Base-by-base conservation (phyloP, 1,140 invertebrate species). In the Tetramorium simillimum region DNA sequence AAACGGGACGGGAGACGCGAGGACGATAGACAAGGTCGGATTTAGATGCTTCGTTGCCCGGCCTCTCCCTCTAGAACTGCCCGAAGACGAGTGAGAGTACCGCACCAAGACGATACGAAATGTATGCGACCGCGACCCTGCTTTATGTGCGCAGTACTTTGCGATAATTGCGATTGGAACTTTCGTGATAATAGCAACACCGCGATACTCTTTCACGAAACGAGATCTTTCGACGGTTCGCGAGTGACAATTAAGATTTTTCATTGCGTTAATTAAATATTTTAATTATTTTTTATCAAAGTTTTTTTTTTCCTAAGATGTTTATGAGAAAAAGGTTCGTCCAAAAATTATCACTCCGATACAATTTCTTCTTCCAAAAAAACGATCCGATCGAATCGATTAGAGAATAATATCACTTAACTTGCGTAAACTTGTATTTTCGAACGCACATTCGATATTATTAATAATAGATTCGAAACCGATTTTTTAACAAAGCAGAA, bases 1-100 rank as follows among this genome's bases (percentile, higher is more conserved):
- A 81, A 81, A 72, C n/a, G 46, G 24, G 40, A 63, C 24, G 75
- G 75, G 18, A 33, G 51, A 69, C 51, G 53, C 60, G 58, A 70
- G 62, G 16, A 81, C 63, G 65, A 58, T 43, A 43, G 65, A 81
- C 65, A 81, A 70, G 63, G 65, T 10, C 49, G 78, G 78, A 81
- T 81, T 72, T 81, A 81, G 37, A 81, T 24, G 14, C 37, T 72
- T 53, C 51, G 78, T 81, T 72, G 62, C 33, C 62, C 77, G 33
- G 78, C 21, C 65, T 4, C 28, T 67, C 12, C n/a, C 37, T 72
- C 78, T 16, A 60, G 28, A 67, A 53, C 46, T 1, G 24, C 3
- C 24, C 12, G n/a, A 33, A 67, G 21, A 51, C 10, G 37, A 43
- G 12, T 2, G 56, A 43, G 12, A n/a, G 33, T 33, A 63, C 16